Conservation (phyloP, 2,888 invertebrate species). For the Cataglyphis livida region DNA sequence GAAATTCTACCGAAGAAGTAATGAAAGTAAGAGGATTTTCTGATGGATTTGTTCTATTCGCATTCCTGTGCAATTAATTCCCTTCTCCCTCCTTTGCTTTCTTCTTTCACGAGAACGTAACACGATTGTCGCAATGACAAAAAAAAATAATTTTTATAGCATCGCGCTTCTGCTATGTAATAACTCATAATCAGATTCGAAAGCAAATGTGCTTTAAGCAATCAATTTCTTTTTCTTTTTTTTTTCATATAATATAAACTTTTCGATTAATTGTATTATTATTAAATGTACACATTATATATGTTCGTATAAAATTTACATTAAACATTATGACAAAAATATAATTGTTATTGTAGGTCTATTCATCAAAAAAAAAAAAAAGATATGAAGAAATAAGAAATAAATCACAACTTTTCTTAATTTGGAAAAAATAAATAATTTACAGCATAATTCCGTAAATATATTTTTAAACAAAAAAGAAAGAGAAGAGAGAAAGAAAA, state of each 20-base stretch:
- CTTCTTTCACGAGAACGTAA: neutral
- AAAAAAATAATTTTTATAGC: constrained; percentile 4
- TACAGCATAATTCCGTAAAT: neutral
- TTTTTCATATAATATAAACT: neutral
- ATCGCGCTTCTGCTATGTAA: neutral
- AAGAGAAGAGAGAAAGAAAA: no score
- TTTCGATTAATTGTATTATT: neutral
- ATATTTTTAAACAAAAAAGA: neutral
- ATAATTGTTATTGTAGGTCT: neutral
- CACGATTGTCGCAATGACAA: neutral
- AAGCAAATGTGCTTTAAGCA: neutral
- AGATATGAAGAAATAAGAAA: neutral
- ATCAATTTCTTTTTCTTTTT: neutral
- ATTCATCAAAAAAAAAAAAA: neutral
- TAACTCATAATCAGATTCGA: neutral
- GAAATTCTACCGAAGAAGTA: constrained; percentile 30
- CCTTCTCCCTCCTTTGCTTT: neutral
- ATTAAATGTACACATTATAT: neutral
- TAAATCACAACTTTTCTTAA: no score
- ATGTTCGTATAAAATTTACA: no score
- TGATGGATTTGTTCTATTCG: constrained; percentile 61
- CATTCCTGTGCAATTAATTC: constrained; percentile 65
- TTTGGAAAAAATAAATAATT: neutral
- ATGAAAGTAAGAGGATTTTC: constrained; percentile 72
- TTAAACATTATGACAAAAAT: neutral